Conservation (phyloP, 2,888 invertebrate genomes). For the Drosophila cognata region DNA sequence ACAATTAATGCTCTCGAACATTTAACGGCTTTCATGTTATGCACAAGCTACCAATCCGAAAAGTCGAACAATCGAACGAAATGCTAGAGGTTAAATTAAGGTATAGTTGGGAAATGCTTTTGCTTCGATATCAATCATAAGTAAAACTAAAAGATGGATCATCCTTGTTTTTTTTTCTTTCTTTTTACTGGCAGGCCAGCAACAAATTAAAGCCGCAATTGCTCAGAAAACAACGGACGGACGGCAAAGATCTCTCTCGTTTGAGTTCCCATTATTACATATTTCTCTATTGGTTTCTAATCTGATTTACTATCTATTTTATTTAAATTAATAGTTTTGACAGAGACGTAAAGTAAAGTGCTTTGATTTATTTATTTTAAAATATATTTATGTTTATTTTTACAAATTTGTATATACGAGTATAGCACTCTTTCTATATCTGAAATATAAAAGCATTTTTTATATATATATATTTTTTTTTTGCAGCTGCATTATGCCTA, state of each 20-base stretch:
- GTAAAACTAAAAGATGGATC: background rate
- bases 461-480: background rate
- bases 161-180: background rate
- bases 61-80: background rate
- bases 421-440: background rate
- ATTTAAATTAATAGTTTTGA: background rate
- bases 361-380: too few relatives aligned
- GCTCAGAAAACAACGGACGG: background rate
- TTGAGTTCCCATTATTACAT: background rate
- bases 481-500: background rate
- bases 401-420: too few relatives aligned
- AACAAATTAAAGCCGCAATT: background rate
- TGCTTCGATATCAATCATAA: background rate
- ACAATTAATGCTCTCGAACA: constrained; percentile 28
- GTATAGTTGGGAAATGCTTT: background rate
- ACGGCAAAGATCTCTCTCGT: background rate
- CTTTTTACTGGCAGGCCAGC: background rate
- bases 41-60: background rate
- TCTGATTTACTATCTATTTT: background rate
- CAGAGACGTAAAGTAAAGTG: background rate
- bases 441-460: background rate
- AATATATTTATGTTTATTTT: too few relatives aligned
- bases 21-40: constrained; percentile 15
- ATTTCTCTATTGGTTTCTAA: background rate
- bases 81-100: background rate